These are phyloP conservation scores for Anadara kagoshimensis DNA, from an alignment of 1,140 invertebrate species.

Conservation along the genomic window DNA sequence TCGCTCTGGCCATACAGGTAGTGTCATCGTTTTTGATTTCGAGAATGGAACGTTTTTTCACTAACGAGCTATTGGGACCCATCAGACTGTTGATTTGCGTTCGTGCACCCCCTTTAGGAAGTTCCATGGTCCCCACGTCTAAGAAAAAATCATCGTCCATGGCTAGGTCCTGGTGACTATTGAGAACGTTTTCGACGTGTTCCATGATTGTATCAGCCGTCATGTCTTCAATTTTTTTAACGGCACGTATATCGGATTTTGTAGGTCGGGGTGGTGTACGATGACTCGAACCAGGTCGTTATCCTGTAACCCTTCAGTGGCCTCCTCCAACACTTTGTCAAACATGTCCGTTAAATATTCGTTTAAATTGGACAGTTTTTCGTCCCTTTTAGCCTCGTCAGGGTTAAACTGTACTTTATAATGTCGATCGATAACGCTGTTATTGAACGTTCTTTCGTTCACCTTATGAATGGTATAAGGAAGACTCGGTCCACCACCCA, in stretches of 20 bases:
- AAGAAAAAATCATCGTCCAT: background rate
- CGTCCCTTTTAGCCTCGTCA: too few species aligned
- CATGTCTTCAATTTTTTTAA: conserved; percentile 14
- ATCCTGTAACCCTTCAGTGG: conserved; percentile 1
- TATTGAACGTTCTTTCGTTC: too few species aligned
- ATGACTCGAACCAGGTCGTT: conserved; percentile 26
- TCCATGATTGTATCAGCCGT: conserved; percentile 12
- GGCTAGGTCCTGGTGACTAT: conserved; percentile 8
- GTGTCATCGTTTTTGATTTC: conserved; percentile 18
- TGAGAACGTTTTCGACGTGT: conserved; percentile 5
- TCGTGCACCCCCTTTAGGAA: conserved; percentile 14
- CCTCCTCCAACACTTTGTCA: background rate
- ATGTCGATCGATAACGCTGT: too few species aligned
- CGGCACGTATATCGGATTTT: conserved; percentile 30
- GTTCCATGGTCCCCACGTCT: conserved; percentile 8
- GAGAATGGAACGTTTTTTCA: conserved; percentile 12
- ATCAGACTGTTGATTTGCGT: background rate
- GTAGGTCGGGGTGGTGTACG: conserved; percentile 14
- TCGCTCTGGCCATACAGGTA: conserved; percentile 13
- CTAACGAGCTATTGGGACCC: conserved; percentile 10
- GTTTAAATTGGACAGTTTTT: too few species aligned
- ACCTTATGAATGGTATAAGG: too few species aligned
- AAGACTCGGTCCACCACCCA: too few species aligned
- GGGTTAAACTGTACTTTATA: too few species aligned
- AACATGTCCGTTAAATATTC: conserved; percentile 8